These are phyloP conservation scores for Haliaeetus leucogaster DNA, from an alignment of 2,113 vertebrate genomes.

Conservation along the genomic window DNA sequence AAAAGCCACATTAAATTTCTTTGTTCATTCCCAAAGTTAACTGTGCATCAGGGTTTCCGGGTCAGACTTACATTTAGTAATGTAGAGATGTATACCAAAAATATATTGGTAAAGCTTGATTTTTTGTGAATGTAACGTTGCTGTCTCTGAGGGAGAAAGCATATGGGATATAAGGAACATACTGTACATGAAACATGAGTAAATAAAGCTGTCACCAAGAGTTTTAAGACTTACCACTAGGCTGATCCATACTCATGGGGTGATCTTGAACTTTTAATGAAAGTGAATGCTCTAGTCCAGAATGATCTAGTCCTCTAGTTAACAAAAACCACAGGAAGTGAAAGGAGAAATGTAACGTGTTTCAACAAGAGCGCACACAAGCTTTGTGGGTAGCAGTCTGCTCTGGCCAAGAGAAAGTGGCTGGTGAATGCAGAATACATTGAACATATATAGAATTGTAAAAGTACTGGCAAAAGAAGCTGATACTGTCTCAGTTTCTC, in stretches of 20 bases:
- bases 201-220: slow-evolving; percentile 24
- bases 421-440: neutral
- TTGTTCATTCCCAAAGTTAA: neutral
- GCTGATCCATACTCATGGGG: neutral
- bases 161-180: slow-evolving; percentile 19
- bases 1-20: neutral
- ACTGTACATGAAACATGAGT: neutral
- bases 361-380: neutral
- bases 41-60: neutral
- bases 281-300: neutral
- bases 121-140: neutral
- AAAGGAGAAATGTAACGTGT: neutral
- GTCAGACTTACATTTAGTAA: neutral
- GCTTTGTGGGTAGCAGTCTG: neutral
- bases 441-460: neutral
- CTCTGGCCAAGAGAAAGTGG: neutral
- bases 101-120: neutral
- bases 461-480: neutral
- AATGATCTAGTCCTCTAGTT: neutral
- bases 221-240: neutral
- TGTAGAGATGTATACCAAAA: neutral
- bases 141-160: neutral
- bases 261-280: slow-evolving; percentile 6
- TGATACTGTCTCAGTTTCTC: neutral
- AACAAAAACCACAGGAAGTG: neutral